A percentile compares a stretch with the other conserved stretches of the same genome.
phyloP scores from a whole-genome alignment of 2,888 invertebrate genomes.

The Acleris cristana region DNA sequence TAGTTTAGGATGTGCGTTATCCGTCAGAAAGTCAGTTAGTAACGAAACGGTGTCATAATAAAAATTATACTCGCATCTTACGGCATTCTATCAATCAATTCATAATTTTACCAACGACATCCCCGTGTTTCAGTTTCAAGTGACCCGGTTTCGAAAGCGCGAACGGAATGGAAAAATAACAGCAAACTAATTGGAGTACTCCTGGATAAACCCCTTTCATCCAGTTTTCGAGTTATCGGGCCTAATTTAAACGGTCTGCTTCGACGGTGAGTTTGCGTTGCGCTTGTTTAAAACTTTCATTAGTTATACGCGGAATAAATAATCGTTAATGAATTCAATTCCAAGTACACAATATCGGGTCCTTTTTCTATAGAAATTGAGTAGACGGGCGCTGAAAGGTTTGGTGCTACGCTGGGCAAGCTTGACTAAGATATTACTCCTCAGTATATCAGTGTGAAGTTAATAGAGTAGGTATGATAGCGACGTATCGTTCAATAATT shows the following conservation, averaged over 20 bases:
- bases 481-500: too few relatives aligned
- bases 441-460: too few relatives aligned
- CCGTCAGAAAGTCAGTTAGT: too few relatives aligned
- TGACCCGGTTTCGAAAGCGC: conserved; percentile 68
- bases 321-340: conserved; percentile 1
- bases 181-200: conserved; percentile 81
- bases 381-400: too few relatives aligned
- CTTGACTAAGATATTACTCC: too few relatives aligned
- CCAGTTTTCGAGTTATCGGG: conserved; percentile 77
- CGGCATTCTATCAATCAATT: neutral
- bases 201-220: conserved; percentile 78
- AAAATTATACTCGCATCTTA: neutral
- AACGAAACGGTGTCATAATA: neutral
- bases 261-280: conserved; percentile 64
- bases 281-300: conserved; percentile 63
- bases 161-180: conserved; percentile 80
- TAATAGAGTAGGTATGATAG: too few relatives aligned
- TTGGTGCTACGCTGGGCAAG: too few relatives aligned
- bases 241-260: conserved; percentile 81
- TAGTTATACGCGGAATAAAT: conserved; percentile 18
- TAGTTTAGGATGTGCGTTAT: too few relatives aligned
- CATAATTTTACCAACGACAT: conserved; percentile 17
- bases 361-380: too few relatives aligned
- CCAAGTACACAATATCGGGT: too few relatives aligned
- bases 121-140: conserved; percentile 32